A percentile compares a stretch with the other conserved stretches of the same genome.
Evolutionary conservation across 2,797 vertebrate genomes (phyloP).

Genomic region (Chelmon rostratus): DNA sequence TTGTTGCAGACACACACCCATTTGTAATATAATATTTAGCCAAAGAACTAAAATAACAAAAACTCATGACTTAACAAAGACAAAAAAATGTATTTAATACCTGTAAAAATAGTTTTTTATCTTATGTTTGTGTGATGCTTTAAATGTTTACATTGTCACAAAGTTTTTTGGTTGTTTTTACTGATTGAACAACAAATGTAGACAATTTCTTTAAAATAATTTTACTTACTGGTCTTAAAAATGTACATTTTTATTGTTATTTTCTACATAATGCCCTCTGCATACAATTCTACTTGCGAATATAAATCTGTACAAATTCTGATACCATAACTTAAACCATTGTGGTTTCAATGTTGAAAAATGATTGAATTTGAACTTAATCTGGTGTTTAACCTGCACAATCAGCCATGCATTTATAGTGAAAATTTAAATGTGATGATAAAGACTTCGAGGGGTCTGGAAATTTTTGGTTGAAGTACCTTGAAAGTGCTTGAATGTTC

Average conservation of each 20-base stretch:
- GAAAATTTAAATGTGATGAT: too few species aligned
- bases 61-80: background rate
- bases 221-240: background rate
- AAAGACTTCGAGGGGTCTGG: too few species aligned
- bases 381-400: too few species aligned
- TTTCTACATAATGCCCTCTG: background rate
- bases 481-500: too few species aligned
- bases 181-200: background rate
- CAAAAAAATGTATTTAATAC: background rate
- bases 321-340: background rate
- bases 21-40: background rate
- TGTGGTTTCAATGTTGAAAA: too few species aligned
- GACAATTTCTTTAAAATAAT: background rate
- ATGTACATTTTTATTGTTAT: background rate
- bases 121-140: background rate
- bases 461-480: too few species aligned
- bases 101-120: background rate
- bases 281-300: background rate
- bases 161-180: background rate
- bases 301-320: too few species aligned
- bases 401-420: too few species aligned
- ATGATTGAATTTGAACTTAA: too few species aligned
- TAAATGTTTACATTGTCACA: background rate
- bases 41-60: background rate
- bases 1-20: background rate